These are phyloP conservation scores for Metalampra italica DNA, from an alignment of 2,888 invertebrate genomes.

Conservation along the genomic window DNA sequence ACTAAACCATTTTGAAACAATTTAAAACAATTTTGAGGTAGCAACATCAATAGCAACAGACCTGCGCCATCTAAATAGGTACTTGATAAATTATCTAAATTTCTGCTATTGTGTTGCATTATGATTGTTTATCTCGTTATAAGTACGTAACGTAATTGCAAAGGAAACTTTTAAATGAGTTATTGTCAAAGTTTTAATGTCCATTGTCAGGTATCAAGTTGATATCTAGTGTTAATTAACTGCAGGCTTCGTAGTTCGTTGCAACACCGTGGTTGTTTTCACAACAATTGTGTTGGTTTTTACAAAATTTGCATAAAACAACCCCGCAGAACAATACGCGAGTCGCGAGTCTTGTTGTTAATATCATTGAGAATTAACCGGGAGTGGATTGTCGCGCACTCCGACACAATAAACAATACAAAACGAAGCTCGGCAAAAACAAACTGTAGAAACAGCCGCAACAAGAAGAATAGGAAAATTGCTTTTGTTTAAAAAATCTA, in stretches of 20 bases:
- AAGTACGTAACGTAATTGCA: slow-evolving; percentile 1
- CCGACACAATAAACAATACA: slow-evolving; percentile 73
- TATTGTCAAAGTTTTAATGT: slow-evolving; percentile 21
- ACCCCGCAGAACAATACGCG: slow-evolving; percentile 53
- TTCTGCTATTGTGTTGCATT: not conserved
- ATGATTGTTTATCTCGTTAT: slow-evolving; percentile 1
- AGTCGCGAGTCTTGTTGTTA: slow-evolving; percentile 53
- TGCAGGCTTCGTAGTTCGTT: slow-evolving; percentile 32
- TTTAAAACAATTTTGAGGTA: too few species aligned
- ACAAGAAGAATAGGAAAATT: slow-evolving; percentile 79
- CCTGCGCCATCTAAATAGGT: not conserved
- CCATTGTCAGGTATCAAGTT: slow-evolving; percentile 17
- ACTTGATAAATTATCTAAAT: not conserved
- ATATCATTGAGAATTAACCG: slow-evolving; percentile 73
- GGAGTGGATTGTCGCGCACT: slow-evolving; percentile 71
- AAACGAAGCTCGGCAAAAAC: slow-evolving; percentile 70
- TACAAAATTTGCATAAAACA: slow-evolving; percentile 60
- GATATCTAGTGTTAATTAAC: slow-evolving; percentile 61
- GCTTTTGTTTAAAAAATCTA: slow-evolving; percentile 77
- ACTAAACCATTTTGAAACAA: too few species aligned
- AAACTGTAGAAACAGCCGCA: slow-evolving; percentile 70
- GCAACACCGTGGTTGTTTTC: slow-evolving; percentile 52
- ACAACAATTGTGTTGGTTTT: slow-evolving; percentile 67
- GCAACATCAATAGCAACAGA: too few species aligned
- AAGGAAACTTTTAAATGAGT: slow-evolving; percentile 20